Percentiles rank a stretch among this genome's conserved stretches.
Conservation (phyloP, 1,140 invertebrate genomes). For the Asbolus verrucosus region DNA sequence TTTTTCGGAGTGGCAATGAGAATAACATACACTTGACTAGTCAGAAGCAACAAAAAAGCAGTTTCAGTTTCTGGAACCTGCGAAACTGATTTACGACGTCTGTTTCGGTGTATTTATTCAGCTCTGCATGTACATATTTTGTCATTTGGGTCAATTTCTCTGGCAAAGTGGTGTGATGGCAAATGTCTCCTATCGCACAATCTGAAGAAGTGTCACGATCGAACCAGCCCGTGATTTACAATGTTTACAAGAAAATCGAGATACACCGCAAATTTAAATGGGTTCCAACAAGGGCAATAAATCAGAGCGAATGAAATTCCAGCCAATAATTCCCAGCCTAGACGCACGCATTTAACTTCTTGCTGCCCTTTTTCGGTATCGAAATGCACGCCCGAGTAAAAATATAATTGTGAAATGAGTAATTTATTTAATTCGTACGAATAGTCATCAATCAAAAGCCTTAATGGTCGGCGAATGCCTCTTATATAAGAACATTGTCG, state of each 20-base stretch:
- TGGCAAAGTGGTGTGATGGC: no score
- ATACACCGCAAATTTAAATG: constrained; percentile 33
- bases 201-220: constrained; percentile 17
- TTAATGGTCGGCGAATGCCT: constrained; percentile 34
- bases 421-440: constrained; percentile 37
- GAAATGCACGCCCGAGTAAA: constrained; percentile 16
- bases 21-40: no score
- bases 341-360: constrained; percentile 24
- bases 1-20: no score
- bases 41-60: no score
- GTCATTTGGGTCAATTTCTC: no score
- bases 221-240: constrained; percentile 12
- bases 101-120: no score
- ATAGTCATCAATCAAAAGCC: constrained; percentile 35
- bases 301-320: constrained; percentile 5
- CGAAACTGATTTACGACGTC: no score
- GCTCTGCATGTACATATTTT: no score
- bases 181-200: no score
- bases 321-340: constrained; percentile 30
- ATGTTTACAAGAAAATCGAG: constrained; percentile 13
- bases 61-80: no score
- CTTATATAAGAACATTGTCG: constrained; percentile 37
- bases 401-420: constrained; percentile 38
- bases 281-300: constrained; percentile 17
- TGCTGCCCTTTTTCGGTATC: constrained; percentile 10